A percentile compares a stretch with the other conserved stretches of the same genome.
phyloP scores from a whole-genome alignment of 2,888 invertebrate species.

The Lysandra coridon region DNA sequence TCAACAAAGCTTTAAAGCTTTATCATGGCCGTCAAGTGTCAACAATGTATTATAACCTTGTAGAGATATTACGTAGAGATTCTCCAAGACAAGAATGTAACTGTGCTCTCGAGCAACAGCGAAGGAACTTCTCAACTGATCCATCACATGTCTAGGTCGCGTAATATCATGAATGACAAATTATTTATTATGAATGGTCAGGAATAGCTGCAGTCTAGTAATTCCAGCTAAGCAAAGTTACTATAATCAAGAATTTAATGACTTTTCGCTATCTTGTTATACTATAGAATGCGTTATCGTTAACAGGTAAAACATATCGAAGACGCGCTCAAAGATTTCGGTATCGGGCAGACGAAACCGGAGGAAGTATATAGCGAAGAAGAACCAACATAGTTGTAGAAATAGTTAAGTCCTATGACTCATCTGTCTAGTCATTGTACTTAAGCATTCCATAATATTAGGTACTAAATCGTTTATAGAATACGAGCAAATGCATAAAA shows the following conservation, averaged over 20 bases:
- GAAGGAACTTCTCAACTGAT: too few relatives aligned
- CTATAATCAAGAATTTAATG: not conserved
- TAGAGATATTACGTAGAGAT: too few relatives aligned
- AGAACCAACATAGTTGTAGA: conserved; percentile 54
- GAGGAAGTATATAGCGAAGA: conserved; percentile 59
- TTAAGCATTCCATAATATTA: conserved; percentile 10
- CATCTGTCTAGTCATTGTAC: not conserved
- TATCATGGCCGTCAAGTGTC: too few relatives aligned
- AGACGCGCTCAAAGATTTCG: conserved; percentile 82
- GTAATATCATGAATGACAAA: too few relatives aligned
- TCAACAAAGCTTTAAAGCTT: not conserved
- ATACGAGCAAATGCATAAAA: not conserved
- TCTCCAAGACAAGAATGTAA: too few relatives aligned
- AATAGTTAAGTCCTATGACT: not conserved
- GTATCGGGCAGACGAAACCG: conserved; percentile 74
- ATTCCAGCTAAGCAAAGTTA: not conserved
- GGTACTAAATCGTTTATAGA: not conserved
- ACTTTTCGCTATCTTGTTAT: not conserved
- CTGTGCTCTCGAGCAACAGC: too few relatives aligned
- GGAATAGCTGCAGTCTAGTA: not conserved
- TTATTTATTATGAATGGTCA: too few relatives aligned
- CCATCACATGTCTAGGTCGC: too few relatives aligned
- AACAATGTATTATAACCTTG: too few relatives aligned
- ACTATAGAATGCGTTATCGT: conserved; percentile 22
- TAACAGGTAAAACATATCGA: conserved; percentile 83